Conservation (phyloP, 1,140 invertebrate species). For the Colletes gigas region DNA sequence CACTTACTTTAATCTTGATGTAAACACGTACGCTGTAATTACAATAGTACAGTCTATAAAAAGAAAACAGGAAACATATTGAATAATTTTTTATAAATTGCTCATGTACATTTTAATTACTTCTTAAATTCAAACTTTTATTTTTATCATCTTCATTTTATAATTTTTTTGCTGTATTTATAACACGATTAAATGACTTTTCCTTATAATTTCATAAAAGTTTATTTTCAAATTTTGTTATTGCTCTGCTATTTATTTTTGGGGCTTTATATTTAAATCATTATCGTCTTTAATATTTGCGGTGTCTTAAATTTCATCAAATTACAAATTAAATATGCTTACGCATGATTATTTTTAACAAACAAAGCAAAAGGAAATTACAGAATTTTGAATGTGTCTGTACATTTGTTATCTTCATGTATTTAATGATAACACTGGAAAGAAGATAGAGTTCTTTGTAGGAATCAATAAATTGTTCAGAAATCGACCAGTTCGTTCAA, state of each 20-base stretch:
- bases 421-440: conserved; percentile 11
- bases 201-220: not conserved
- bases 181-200: not conserved
- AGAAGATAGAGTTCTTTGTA: not conserved
- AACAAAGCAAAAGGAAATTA: not conserved
- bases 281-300: not conserved
- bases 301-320: not conserved
- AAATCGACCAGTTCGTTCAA: not conserved
- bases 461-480: conserved; percentile 18
- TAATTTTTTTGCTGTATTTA: not conserved
- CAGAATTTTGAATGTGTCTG: not conserved
- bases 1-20: conserved; percentile 30
- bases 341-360: not conserved
- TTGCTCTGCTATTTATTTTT: not conserved
- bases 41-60: conserved; percentile 6
- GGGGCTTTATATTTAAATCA: not conserved
- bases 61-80: not conserved
- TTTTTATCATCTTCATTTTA: not conserved
- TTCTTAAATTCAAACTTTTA: not conserved
- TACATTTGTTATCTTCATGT: conserved; percentile 28
- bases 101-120: not conserved
- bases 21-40: conserved; percentile 7
- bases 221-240: not conserved
- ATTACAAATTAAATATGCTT: not conserved
- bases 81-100: no score